Base-by-base conservation (phyloP, 2,113 vertebrate genomes). In the Chaetops frenatus region DNA sequence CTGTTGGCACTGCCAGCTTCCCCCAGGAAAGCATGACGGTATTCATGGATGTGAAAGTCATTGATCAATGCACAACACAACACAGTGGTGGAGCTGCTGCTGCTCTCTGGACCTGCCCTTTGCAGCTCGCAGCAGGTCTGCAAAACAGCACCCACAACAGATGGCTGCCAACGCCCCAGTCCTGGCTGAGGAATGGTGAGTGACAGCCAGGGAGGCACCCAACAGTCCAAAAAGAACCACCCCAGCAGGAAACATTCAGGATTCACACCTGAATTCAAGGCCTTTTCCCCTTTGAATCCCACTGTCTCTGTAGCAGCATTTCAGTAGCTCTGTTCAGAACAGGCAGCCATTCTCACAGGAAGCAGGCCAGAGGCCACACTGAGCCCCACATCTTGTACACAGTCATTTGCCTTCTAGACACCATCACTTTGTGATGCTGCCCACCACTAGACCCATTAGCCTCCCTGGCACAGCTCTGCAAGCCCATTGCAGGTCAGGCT, bases 1-100 rank as follows among this genome's bases (percentile, higher is more conserved):
- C 64, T 64, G 61, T 81, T 95, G 85, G 91, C 74, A 90, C 81
- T 78, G 78, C 62, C 61, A 65, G 91, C 84, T 88, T 95, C 74
- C 54, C 54, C 65, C 62, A n/a, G 65, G 73, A 96, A 82, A 93
- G 82, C 35, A 3, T 1, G 11, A 48, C 1, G 1, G 54, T n/a
- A 29, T 79, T 56, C 12, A 13, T 16, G 65, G 78, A 66, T 64
- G 56, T 95, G 81, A 82, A 86, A 91, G 72, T 86, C 29, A 12
- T 47, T 42, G 42, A 79, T 48, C 61, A 48, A 86, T 50, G 86
- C 79, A 95, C 78, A 93, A 71, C 50, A 16, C 77, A 60, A 88
- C 38, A 58, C 88, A 72, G 77, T 1, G 3, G 33, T 54, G 56
- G 14, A 0, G 1, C 40, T 9, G 45, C 85, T 57, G 86, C 82